Conservation (phyloP, 2,113 vertebrate species). For the Sceloporus tristichus region DNA sequence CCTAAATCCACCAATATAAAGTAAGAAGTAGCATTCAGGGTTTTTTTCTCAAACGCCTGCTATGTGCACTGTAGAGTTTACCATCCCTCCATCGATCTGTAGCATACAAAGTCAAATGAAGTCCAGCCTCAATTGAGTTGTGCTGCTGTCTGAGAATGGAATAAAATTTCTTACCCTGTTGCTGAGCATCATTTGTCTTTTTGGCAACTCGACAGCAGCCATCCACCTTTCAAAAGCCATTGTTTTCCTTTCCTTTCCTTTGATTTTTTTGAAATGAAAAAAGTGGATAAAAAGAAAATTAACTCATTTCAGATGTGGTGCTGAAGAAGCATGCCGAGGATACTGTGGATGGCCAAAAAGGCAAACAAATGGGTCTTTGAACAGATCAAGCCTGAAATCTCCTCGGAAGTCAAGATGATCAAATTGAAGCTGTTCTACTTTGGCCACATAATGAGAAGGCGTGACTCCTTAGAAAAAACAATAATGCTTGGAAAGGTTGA, state of each 20-base stretch:
- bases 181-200: slow-evolving; percentile 15
- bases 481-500: no score
- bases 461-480: no score
- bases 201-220: neutral
- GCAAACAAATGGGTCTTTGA: no score
- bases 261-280: neutral
- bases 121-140: slow-evolving; percentile 3
- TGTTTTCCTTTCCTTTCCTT: neutral
- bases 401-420: no score
- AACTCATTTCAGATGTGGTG: no score
- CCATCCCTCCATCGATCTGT: neutral
- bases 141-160: neutral
- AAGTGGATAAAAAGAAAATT: no score
- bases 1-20: neutral
- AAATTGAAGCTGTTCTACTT: no score
- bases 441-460: no score
- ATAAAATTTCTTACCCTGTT: neutral
- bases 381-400: no score
- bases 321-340: no score
- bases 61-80: neutral
- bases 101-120: slow-evolving; percentile 10
- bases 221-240: neutral
- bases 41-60: neutral
- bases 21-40: neutral
- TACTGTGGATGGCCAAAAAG: no score